phyloP scores from a whole-genome alignment of 2,888 invertebrate species.

The Adelphocoris suturalis region DNA sequence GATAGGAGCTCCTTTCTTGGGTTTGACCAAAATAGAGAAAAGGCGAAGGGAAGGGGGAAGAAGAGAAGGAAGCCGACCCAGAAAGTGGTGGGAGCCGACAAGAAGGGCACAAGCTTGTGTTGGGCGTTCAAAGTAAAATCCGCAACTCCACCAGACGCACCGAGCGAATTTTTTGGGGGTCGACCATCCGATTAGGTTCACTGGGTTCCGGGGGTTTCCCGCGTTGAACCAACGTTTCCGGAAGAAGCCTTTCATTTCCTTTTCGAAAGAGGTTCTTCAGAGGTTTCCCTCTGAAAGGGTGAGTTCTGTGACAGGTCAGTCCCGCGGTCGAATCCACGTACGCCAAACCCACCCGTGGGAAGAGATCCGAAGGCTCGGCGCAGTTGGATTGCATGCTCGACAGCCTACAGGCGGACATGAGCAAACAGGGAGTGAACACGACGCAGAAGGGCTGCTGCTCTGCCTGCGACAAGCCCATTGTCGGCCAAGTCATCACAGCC shows the following conservation, averaged over 20 bases:
- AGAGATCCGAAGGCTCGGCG: slow-evolving; percentile 76
- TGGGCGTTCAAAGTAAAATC: slow-evolving; percentile 37
- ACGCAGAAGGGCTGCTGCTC: slow-evolving; percentile 99
- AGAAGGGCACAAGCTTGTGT: slow-evolving; percentile 56
- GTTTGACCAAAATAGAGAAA: slow-evolving; percentile 81
- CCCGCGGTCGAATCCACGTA: slow-evolving; percentile 82
- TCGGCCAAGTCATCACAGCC: slow-evolving; percentile 96
- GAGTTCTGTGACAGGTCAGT: slow-evolving; percentile 69
- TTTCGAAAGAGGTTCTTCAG: background rate
- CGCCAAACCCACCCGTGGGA: slow-evolving; percentile 83
- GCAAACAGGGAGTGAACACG: slow-evolving; percentile 98
- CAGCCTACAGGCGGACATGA: slow-evolving; percentile 97
- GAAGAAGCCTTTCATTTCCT: background rate
- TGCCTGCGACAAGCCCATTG: slow-evolving; percentile 99
- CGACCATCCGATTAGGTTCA: background rate
- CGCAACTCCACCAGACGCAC: slow-evolving; percentile 37
- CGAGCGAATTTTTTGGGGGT: background rate
- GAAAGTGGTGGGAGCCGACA: slow-evolving; percentile 71
- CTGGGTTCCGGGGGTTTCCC: background rate
- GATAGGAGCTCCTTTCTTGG: slow-evolving; percentile 82
- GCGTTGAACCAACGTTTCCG: slow-evolving; percentile 4
- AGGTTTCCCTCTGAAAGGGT: background rate
- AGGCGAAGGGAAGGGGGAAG: slow-evolving; percentile 63
- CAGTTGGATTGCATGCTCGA: slow-evolving; percentile 95
- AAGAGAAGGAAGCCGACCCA: slow-evolving; percentile 53